These are phyloP conservation scores for Dasyornis broadbenti DNA, from an alignment of 2,113 vertebrate species.

Conservation along the genomic window DNA sequence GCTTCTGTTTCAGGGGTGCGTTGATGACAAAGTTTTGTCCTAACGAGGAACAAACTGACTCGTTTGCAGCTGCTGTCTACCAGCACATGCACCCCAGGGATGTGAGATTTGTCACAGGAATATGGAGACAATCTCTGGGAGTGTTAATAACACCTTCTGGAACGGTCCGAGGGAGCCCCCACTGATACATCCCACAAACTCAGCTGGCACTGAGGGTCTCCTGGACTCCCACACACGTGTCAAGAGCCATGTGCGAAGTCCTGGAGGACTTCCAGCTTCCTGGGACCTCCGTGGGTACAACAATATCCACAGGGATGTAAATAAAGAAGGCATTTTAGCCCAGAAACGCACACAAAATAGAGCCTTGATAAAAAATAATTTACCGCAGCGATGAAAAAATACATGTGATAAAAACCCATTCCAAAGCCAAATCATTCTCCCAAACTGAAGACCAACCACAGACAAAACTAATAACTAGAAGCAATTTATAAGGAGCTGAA, in stretches of 20 bases:
- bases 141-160: background rate
- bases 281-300: no score
- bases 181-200: background rate
- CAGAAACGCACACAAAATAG: background rate
- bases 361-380: background rate
- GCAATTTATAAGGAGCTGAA: background rate
- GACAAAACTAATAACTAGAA: conserved; percentile 28
- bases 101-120: background rate
- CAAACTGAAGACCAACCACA: conserved; percentile 10
- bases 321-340: background rate
- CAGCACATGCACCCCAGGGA: background rate
- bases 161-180: background rate
- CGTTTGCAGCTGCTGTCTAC: fast-evolving
- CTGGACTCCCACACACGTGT: background rate
- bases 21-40: background rate
- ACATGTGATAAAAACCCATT: background rate
- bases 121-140: background rate
- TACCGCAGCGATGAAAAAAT: background rate
- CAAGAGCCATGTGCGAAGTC: background rate
- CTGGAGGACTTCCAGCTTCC: background rate
- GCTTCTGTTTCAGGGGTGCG: fast-evolving
- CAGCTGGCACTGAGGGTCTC: fast-evolving
- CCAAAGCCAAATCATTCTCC: background rate
- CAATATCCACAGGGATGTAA: background rate
- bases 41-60: background rate